phyloP scores from a whole-genome alignment of 53 echinoderm and acorn worm genomes.

The Stichopus horrens region DNA sequence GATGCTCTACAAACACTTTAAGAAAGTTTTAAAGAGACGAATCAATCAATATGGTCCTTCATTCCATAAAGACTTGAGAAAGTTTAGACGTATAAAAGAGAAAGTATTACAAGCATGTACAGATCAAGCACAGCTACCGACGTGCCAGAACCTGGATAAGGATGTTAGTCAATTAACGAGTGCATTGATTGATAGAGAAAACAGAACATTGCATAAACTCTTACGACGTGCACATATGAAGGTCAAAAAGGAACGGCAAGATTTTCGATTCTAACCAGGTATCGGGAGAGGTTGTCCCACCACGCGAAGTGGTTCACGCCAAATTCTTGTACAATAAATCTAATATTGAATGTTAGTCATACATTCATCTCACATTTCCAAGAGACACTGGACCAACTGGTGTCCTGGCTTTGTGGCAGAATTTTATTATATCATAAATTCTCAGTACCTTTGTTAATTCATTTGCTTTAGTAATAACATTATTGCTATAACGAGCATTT shows the following conservation, averaged over 20 bases:
- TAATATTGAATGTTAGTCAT: too few relatives aligned
- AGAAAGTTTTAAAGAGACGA: background rate
- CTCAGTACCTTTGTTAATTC: too few relatives aligned
- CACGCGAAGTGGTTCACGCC: too few relatives aligned
- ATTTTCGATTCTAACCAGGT: too few relatives aligned
- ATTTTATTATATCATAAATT: too few relatives aligned
- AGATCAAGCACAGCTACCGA: background rate
- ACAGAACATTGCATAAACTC: background rate
- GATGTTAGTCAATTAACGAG: background rate
- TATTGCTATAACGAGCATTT: too few relatives aligned
- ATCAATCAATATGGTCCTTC: background rate
- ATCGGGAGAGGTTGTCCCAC: too few relatives aligned
- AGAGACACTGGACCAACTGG: too few relatives aligned
- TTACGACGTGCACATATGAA: background rate
- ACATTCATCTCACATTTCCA: too few relatives aligned
- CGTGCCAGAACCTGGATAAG: background rate
- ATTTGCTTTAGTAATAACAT: too few relatives aligned
- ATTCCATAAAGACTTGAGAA: background rate
- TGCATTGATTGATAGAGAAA: background rate
- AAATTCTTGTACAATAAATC: too few relatives aligned
- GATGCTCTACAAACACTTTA: background rate
- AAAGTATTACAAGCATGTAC: background rate
- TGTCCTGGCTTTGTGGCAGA: too few relatives aligned
- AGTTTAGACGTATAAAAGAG: background rate
- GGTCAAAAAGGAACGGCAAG: background rate